phyloP scores from a whole-genome alignment of 2,797 vertebrate species.

The Rhynchotus rufescens region DNA sequence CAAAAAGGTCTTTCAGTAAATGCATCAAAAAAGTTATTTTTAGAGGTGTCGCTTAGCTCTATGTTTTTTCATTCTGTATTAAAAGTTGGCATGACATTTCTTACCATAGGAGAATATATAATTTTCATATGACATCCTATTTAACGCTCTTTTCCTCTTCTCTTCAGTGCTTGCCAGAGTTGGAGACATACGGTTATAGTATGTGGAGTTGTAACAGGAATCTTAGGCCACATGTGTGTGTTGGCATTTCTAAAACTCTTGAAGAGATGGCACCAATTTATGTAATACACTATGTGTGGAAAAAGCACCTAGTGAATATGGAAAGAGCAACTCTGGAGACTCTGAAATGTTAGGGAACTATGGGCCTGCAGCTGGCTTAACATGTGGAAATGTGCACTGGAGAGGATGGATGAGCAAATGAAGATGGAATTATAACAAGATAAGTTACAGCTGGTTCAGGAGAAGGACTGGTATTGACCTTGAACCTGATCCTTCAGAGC shows the following conservation, averaged over 20 bases:
- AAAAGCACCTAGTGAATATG: not conserved
- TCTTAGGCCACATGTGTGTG: not conserved
- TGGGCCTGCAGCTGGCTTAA: not conserved
- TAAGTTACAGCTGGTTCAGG: not conserved
- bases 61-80: not conserved
- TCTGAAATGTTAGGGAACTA: not conserved
- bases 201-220: not conserved
- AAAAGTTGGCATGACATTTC: not conserved
- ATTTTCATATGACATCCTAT: not conserved
- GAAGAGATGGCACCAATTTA: not conserved
- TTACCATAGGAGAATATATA: not conserved
- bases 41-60: not conserved
- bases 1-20: not conserved
- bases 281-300: not conserved
- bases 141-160: not conserved
- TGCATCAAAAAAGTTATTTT: not conserved
- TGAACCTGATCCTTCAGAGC: not conserved
- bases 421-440: constrained; percentile 9
- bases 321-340: not conserved
- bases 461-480: not conserved
- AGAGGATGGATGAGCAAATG: not conserved
- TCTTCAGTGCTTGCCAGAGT: not conserved
- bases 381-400: not conserved
- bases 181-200: not conserved
- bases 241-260: not conserved